These are phyloP conservation scores for Carlito syrichta DNA, from an alignment of 2,113 vertebrate genomes.

Conservation along the genomic window DNA sequence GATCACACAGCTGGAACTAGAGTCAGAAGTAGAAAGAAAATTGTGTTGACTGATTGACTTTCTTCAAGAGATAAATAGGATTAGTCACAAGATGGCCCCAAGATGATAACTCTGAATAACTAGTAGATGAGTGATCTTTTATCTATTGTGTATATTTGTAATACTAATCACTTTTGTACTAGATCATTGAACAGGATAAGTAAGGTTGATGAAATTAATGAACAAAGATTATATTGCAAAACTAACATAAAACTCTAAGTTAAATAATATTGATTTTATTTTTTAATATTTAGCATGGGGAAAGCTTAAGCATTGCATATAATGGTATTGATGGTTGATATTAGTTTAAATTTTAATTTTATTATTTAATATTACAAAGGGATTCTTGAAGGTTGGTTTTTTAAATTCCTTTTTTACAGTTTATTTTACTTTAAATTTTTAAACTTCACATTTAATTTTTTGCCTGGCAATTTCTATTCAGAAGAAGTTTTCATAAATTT, in stretches of 20 bases:
- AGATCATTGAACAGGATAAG: not conserved
- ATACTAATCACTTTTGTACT: not conserved
- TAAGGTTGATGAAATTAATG: not conserved
- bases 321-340: not conserved
- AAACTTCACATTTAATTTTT: no score
- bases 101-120: not conserved
- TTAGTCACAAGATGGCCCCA: not conserved
- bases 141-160: not conserved
- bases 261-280: constrained; percentile 4
- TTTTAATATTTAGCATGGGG: constrained; percentile 39
- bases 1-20: not conserved
- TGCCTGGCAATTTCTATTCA: not conserved
- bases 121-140: not conserved
- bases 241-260: constrained; percentile 14
- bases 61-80: not conserved
- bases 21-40: not conserved
- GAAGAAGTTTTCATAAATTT: not conserved
- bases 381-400: not conserved
- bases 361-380: not conserved
- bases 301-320: not conserved
- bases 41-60: not conserved
- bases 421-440: no score
- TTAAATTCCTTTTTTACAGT: not conserved
- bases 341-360: constrained; percentile 5
- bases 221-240: constrained; percentile 16